Base-by-base conservation (phyloP, 37 sponge, comb jelly and placozoan species). In the Cliona cf. orientalis region DNA sequence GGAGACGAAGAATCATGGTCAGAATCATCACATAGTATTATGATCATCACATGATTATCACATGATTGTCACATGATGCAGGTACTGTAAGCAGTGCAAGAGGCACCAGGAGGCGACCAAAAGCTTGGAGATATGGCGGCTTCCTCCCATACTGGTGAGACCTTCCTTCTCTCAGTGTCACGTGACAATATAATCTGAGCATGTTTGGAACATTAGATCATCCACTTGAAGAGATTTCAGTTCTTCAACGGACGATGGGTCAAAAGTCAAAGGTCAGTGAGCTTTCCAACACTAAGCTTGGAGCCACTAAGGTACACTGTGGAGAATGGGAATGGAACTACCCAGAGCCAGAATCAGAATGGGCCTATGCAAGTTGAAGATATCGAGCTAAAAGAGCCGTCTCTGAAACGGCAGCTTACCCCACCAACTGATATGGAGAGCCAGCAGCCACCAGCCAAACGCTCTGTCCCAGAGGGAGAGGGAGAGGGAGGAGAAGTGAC, bases 1-100 rank as follows among this genome's bases (percentile, higher is more conserved):
- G 99, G 97, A 32, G 99, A 97, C 40, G 95, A 97, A 1, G 98
- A 97, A 39, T 81, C 72, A 33, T 99, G 99, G 99, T 99, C 22
- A 46, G 89, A 75, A 21, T 53, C 17, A 32, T 5, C 49, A 41
- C 59, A 56, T 3, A 33, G 22, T 39, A 12, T n/a, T 37, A 28
- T 25, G 26, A 14, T 65, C 25, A 28, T 65, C 12, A n/a, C 33
- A 23, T 14, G 56, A 19, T 53, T 53, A 19, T 53, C 17, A 5
- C 35, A 62, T 62, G 31, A 29, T 7, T 26, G 31, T 36, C 17
- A 5, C 19, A 28, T 59, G 26, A 5, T 70, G 34, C 70, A 99
- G 99, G 99, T 92, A 97, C 71, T 99, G 99, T 74, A 89, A 85
- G 69, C 60, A 86, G 58, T 99, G 99, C 82, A 65, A 88, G 74